phyloP scores from a whole-genome alignment of 2,113 vertebrate species.

The Sprattus sprattus region DNA sequence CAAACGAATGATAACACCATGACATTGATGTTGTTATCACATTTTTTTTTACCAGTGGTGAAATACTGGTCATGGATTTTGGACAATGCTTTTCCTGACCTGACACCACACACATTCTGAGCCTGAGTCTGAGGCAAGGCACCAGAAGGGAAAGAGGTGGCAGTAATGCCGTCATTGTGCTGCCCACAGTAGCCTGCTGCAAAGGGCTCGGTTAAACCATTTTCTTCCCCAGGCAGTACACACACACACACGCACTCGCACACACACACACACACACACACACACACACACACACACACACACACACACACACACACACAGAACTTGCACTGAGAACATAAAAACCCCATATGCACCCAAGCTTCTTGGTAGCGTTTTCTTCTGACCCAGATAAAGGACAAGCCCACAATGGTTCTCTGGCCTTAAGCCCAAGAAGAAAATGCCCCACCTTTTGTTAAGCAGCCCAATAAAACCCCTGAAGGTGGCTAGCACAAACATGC shows the following conservation, averaged over 20 bases:
- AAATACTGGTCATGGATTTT: not conserved
- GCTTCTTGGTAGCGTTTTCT: not conserved
- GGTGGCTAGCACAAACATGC: not conserved
- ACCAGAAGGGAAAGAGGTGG: not conserved
- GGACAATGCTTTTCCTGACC: not conserved
- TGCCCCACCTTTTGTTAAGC: not conserved
- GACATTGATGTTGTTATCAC: not conserved
- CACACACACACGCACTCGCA: conserved; percentile 8
- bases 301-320: conserved; percentile 16
- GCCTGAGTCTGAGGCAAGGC: not conserved
- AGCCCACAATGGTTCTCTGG: not conserved
- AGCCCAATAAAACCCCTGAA: not conserved
- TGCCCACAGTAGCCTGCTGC: not conserved
- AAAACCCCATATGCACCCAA: conserved; percentile 12
- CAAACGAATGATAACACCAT: not conserved
- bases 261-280: not conserved
- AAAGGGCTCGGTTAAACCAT: not conserved
- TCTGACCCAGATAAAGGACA: conserved; percentile 2
- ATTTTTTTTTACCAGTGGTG: not conserved
- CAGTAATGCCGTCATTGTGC: not conserved
- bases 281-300: not conserved
- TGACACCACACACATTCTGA: not conserved
- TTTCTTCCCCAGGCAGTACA: not conserved
- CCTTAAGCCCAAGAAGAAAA: not conserved
- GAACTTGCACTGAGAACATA: not conserved